Base-by-base conservation (phyloP, 2,888 invertebrate species). In the Tortricodes alternella region DNA sequence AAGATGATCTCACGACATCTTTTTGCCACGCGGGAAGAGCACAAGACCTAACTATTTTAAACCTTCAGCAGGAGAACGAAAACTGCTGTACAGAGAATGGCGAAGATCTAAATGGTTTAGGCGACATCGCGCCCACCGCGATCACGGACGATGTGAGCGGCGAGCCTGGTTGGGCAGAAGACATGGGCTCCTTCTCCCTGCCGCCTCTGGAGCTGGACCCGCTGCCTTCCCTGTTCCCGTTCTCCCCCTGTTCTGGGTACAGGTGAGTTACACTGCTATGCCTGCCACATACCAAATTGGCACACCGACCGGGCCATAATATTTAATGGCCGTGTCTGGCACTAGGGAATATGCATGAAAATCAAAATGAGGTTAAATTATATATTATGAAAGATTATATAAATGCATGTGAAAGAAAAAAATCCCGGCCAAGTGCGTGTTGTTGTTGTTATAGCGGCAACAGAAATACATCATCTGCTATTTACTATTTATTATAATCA, bases 131-230 rank as follows among this genome's bases (percentile, higher is more conserved):
- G 4, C 78, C 82, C 43, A 85, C 61, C 50, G 87, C 60, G 50
- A 73, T 80, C 55, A 74, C 71, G 58, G 75, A 72, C 59, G 79
- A 74, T 66, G 91, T 91, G 66, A 85, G 76, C 49, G 89, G 80
- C 58, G 93, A 91, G 69, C 89, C 88, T 63, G 92, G 92, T 73
- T 94, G 94, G 94, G 90, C 92, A 70, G 96, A 96, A 84, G 96
- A 96, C 83, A 96, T 96, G 93, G 96, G 95, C 50, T 95, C 96
- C 29, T 97, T 96, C 86, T 94, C 96, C 0, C 83, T 97, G 67
- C 96, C 96, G 18, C 93, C 95, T 0, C 85, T 97, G 67, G 97
- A 97, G 76, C 91, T 97, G 76, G 97, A 98, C 74, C 96, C 97
- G 5, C 82, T 97, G 64, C 96, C 97, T 0, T 95, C 95, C 57